These are phyloP conservation scores for Troides aeacus DNA, from an alignment of 2,888 invertebrate species.

Conservation along the genomic window DNA sequence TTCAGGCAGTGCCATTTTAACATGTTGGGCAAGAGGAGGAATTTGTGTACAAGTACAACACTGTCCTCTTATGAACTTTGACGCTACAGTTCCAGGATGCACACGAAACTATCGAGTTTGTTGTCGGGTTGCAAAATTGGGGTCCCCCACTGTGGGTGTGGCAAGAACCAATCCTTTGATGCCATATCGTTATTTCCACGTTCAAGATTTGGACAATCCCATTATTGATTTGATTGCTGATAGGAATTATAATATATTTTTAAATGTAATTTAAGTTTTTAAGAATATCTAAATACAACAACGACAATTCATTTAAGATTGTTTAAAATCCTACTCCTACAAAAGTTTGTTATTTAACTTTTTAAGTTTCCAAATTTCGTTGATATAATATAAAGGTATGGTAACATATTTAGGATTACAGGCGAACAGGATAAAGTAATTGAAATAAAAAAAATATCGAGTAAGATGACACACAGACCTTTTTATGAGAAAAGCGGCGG, in stretches of 20 bases:
- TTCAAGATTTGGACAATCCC: constrained; percentile 36
- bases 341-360: too few species aligned
- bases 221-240: constrained; percentile 36
- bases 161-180: background rate
- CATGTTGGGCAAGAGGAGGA: constrained; percentile 5
- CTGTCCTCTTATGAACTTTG: constrained; percentile 3
- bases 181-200: constrained; percentile 11
- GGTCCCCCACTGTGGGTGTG: constrained; percentile 3
- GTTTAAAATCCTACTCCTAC: too few species aligned
- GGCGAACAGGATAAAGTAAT: too few species aligned
- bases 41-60: constrained; percentile 6
- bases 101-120: constrained; percentile 6
- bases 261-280: background rate
- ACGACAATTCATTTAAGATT: too few species aligned
- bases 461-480: background rate
- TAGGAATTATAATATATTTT: constrained; percentile 33
- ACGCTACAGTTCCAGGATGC: constrained; percentile 6
- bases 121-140: background rate
- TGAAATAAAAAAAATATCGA: too few species aligned
- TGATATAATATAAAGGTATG: too few species aligned
- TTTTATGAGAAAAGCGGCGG: background rate
- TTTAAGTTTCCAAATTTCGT: too few species aligned
- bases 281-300: too few species aligned
- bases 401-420: too few species aligned
- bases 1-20: background rate